Conservation (phyloP, 2,797 vertebrate species). For the Brachymystax lenok region DNA sequence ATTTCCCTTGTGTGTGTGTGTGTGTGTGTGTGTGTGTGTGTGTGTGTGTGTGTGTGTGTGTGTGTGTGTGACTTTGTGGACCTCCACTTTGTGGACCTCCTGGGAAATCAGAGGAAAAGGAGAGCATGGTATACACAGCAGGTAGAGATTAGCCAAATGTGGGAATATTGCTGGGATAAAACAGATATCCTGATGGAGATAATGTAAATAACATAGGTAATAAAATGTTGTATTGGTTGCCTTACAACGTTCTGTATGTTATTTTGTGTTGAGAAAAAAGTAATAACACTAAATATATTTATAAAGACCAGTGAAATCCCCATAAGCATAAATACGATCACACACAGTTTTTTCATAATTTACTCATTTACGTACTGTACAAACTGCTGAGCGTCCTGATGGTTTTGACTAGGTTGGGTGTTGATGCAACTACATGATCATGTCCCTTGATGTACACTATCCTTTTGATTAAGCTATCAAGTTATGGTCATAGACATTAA, state of each 20-base stretch:
- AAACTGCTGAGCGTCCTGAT: no score
- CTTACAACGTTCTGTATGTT: no score
- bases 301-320: no score
- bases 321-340: no score
- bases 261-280: no score
- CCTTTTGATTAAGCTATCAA: conserved; percentile 21
- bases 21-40: conserved; percentile 21
- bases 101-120: neutral
- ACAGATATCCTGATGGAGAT: neutral
- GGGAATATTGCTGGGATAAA: conserved; percentile 12
- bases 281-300: no score
- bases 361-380: neutral
- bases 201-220: neutral
- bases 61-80: conserved; percentile 20
- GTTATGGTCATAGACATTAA: neutral
- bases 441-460: conserved; percentile 36
- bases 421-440: conserved; percentile 63
- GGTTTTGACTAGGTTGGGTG: conserved; percentile 20
- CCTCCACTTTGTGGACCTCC: conserved; percentile 34
- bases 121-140: neutral
- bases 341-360: no score
- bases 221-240: no score
- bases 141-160: neutral
- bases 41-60: no score
- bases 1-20: conserved; percentile 43